Evolutionary conservation across 2,888 invertebrate species (phyloP).

Genomic region (Eristalinus sepulchralis): DNA sequence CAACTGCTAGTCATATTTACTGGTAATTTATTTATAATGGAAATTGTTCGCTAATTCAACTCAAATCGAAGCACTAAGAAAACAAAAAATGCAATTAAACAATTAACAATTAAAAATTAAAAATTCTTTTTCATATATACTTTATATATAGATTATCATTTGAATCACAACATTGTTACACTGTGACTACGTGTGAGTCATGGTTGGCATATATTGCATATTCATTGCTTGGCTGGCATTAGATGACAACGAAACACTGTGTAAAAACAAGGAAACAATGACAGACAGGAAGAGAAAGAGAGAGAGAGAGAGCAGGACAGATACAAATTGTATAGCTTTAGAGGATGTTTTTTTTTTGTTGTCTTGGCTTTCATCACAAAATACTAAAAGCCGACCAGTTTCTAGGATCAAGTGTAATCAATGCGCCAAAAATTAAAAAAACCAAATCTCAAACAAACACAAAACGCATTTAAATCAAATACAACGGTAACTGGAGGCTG

Average conservation of each 20-base stretch:
- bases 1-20: conserved; percentile 8
- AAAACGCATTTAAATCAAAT: not conserved
- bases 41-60: not conserved
- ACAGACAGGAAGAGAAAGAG: not conserved
- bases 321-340: not conserved
- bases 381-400: conserved; percentile 45
- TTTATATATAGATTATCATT: not conserved
- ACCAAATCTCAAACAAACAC: conserved; percentile 5
- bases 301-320: not conserved
- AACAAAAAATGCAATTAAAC: not conserved
- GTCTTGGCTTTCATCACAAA: conserved; percentile 50
- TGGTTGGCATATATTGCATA: conserved; percentile 25
- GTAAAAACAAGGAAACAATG: not conserved
- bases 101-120: conserved; percentile 10
- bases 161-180: not conserved
- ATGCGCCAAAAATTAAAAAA: conserved; percentile 2
- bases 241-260: not conserved
- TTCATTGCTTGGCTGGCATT: not conserved
- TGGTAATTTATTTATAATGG: not conserved
- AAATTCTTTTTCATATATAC: not conserved
- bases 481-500: not conserved
- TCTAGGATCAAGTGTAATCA: conserved; percentile 39
- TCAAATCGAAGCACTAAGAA: not conserved
- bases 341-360: not conserved
- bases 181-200: conserved; percentile 21